Conservation (phyloP, 1,140 invertebrate genomes). For the Drosophila pseudoananassae region DNA sequence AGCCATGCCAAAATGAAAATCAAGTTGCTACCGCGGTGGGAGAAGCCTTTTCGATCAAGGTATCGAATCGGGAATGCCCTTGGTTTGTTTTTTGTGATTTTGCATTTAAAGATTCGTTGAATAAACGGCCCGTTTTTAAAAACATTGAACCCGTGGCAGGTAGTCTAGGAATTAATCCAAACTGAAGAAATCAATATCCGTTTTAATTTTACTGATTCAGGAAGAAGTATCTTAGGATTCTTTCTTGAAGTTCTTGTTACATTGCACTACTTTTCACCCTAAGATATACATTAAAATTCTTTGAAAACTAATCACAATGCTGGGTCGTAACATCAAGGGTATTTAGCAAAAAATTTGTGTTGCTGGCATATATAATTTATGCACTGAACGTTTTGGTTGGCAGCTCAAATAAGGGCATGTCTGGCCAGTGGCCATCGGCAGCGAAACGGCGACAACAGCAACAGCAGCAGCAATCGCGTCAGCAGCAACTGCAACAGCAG, state of each 20-base stretch:
- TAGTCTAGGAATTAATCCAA: conserved; percentile 1
- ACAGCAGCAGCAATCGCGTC: conserved; percentile 1
- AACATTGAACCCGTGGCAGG: conserved; percentile 15
- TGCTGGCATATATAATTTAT: conserved; percentile 65
- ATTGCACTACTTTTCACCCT: background rate
- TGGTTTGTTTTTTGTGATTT: conserved; percentile 7
- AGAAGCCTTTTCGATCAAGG: conserved; percentile 13
- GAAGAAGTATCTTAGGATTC: too few species aligned
- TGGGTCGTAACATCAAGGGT: conserved; percentile 51
- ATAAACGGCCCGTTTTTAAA: conserved; percentile 13
- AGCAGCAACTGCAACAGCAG: conserved; percentile 6
- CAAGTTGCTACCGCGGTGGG: conserved; percentile 8
- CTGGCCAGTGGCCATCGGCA: conserved; percentile 76
- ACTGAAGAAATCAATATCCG: background rate
- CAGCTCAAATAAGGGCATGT: conserved; percentile 77
- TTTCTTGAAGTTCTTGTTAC: background rate
- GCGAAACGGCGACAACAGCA: conserved; percentile 39
- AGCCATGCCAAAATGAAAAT: conserved; percentile 65
- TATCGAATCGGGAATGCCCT: conserved; percentile 43
- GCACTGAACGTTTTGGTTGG: conserved; percentile 71
- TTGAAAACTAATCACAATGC: conserved; percentile 1
- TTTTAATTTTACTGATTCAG: background rate
- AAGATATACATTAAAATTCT: background rate
- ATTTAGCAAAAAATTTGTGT: conserved; percentile 56
- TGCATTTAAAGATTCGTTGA: conserved; percentile 1